A percentile compares a stretch with the other conserved stretches of the same genome.
Evolutionary conservation across 2,888 invertebrate genomes (phyloP).

Genomic region (Scaptomyza parva): DNA sequence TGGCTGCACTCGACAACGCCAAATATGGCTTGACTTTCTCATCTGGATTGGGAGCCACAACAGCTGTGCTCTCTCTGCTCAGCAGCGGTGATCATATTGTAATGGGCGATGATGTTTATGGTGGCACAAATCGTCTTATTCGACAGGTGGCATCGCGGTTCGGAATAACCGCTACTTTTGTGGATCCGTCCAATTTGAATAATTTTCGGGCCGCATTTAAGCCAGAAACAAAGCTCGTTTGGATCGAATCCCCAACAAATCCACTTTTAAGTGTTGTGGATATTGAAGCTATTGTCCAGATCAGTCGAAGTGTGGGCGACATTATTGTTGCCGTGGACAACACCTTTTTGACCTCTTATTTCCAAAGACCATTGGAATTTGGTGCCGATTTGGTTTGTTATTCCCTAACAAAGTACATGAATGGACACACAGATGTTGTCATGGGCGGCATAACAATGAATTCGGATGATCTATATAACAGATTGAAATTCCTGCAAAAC

Average conservation of each 20-base stretch:
- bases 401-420: slow-evolving; percentile 98
- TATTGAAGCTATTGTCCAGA: slow-evolving; percentile 89
- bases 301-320: slow-evolving; percentile 86
- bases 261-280: slow-evolving; percentile 96
- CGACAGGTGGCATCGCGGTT: slow-evolving; percentile 88
- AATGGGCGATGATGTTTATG: slow-evolving; percentile 96
- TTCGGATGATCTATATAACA: slow-evolving; percentile 89
- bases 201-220: slow-evolving; percentile 89
- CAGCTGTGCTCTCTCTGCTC: slow-evolving; percentile 90
- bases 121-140: slow-evolving; percentile 94
- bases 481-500: slow-evolving; percentile 94
- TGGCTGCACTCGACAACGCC: slow-evolving; percentile 95
- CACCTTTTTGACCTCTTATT: slow-evolving; percentile 96
- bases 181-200: slow-evolving; percentile 90
- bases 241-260: slow-evolving; percentile 99
- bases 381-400: slow-evolving; percentile 97
- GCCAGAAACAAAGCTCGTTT: slow-evolving; percentile 95
- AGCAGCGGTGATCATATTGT: slow-evolving; percentile 95
- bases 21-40: slow-evolving; percentile 93
- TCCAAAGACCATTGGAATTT: slow-evolving; percentile 94
- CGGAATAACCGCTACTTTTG: slow-evolving; percentile 91
- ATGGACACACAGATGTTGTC: slow-evolving; percentile 98
- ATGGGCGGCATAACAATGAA: slow-evolving; percentile 96
- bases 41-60: slow-evolving; percentile 95
- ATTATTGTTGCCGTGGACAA: slow-evolving; percentile 94